Evolutionary conservation across 2,797 vertebrate species (phyloP).

Genomic region (Heteromormyrus szaboi): DNA sequence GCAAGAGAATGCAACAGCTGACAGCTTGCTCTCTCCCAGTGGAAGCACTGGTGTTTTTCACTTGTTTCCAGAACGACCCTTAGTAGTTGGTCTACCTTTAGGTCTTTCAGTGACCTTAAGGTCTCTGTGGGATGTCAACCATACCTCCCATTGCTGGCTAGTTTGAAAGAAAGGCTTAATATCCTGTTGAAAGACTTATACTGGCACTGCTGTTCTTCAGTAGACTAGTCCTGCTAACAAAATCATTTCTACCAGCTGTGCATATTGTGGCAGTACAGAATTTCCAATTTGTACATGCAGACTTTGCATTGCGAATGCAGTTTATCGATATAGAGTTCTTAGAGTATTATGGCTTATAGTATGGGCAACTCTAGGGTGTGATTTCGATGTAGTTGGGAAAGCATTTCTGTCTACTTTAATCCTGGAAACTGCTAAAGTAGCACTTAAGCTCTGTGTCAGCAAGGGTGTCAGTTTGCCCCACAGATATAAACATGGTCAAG

Average conservation of each 20-base stretch:
- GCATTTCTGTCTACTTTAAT: background rate
- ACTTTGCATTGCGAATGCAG: background rate
- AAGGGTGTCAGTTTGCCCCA: slow-evolving; percentile 57
- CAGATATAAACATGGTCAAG: slow-evolving; percentile 62
- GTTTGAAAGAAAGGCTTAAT: too few species aligned
- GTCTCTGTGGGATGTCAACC: background rate
- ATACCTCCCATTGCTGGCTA: background rate
- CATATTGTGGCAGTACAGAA: background rate
- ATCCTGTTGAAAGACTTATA: background rate
- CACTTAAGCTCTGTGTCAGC: slow-evolving; percentile 54
- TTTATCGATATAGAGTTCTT: background rate
- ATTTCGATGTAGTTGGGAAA: background rate
- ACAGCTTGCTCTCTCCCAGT: slow-evolving; percentile 46
- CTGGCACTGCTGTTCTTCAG: background rate
- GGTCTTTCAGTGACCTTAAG: background rate
- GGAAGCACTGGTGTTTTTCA: background rate
- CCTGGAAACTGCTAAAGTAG: background rate
- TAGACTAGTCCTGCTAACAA: background rate
- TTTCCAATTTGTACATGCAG: background rate
- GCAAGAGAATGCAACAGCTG: slow-evolving; percentile 83
- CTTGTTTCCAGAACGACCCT: background rate
- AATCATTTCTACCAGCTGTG: background rate
- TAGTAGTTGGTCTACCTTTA: background rate
- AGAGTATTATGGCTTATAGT: background rate
- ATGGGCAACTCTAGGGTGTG: background rate